Evolutionary conservation across 2,797 vertebrate species (phyloP).

Genomic region (Pyrocephalus nanus): DNA sequence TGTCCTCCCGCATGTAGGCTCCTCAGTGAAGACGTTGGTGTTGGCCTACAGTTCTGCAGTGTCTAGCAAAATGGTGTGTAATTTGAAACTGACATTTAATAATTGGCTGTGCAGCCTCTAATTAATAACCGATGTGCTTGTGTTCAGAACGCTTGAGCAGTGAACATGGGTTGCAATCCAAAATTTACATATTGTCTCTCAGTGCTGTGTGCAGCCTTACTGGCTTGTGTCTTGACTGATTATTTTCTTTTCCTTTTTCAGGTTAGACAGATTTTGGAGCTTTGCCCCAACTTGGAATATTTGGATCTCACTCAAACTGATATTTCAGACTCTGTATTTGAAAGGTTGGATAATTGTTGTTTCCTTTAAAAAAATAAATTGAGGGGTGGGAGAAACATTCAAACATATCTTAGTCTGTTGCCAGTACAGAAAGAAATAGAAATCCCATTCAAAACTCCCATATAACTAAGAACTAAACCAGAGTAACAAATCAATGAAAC

Average conservation of each 20-base stretch:
- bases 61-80: constrained; percentile 95
- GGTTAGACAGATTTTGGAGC: constrained; percentile 92
- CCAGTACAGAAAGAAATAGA: background rate
- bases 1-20: constrained; percentile 88
- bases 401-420: background rate
- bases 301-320: constrained; percentile 96
- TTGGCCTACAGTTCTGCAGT: constrained; percentile 93
- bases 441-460: background rate
- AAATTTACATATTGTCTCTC: background rate
- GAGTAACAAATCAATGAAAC: background rate
- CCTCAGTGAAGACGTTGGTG: constrained; percentile 90
- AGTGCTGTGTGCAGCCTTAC: background rate
- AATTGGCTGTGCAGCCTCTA: background rate
- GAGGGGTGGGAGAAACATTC: background rate
- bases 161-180: background rate
- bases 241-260: constrained; percentile 50
- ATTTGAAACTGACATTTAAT: background rate
- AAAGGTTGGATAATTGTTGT: constrained; percentile 82
- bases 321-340: constrained; percentile 93
- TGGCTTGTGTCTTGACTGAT: background rate
- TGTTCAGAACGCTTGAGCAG: background rate
- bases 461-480: background rate
- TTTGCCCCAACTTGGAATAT: constrained; percentile 91
- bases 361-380: background rate
- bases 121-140: background rate